phyloP scores from a whole-genome alignment of 2,113 vertebrate species.

The Toxotes chatareus region DNA sequence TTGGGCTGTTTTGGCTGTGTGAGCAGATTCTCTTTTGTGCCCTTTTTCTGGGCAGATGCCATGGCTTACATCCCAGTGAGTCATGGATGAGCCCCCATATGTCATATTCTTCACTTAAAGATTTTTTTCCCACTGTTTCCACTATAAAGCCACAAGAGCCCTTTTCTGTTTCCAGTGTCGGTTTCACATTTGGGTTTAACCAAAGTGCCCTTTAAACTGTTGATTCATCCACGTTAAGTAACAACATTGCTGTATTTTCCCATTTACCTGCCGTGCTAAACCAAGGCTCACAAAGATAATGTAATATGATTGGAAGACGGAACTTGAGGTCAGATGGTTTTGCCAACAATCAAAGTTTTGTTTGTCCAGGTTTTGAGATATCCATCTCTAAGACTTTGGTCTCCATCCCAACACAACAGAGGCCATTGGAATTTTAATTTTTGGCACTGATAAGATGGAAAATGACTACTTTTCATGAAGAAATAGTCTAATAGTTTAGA shows the following conservation, averaged over 20 bases:
- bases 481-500: too few species aligned
- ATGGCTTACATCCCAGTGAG: constrained; percentile 52
- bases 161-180: constrained; percentile 5
- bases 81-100: constrained; percentile 58
- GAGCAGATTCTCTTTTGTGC: constrained; percentile 32
- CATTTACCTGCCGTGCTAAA: not conserved
- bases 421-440: not conserved
- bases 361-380: too few species aligned
- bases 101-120: constrained; percentile 36
- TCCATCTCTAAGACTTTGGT: not conserved
- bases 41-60: constrained; percentile 47
- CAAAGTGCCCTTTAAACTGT: constrained; percentile 8
- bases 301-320: not conserved
- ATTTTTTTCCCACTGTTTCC: constrained; percentile 23
- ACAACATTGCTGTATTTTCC: not conserved
- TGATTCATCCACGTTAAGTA: not conserved
- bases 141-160: constrained; percentile 1
- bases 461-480: not conserved
- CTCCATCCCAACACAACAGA: not conserved
- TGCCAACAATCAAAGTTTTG: not conserved
- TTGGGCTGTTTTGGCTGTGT: constrained; percentile 58
- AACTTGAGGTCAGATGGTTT: not conserved
- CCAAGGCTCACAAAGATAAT: not conserved
- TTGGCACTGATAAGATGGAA: not conserved
- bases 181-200: constrained; percentile 14